Conservation (phyloP, 2,888 invertebrate species). For the Periphyllus acericola region DNA sequence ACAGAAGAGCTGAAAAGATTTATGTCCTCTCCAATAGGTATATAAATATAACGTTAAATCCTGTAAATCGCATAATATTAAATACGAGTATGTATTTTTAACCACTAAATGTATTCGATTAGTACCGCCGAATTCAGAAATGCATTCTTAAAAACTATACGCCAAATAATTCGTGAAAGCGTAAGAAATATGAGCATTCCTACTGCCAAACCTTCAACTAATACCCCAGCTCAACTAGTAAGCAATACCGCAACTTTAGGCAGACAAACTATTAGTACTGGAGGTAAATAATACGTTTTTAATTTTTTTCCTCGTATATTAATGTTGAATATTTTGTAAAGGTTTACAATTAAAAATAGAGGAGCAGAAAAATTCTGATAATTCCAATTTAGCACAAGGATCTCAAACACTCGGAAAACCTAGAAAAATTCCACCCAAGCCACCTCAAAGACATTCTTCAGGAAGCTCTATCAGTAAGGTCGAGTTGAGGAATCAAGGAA, state of each 20-base stretch:
- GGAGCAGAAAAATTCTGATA: conserved; percentile 61
- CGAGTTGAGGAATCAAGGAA: conserved; percentile 48
- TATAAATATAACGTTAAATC: conserved; percentile 57
- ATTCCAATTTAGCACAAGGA: conserved; percentile 73
- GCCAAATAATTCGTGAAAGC: conserved; percentile 96
- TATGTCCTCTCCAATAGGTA: conserved; percentile 96
- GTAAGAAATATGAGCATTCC: conserved; percentile 97
- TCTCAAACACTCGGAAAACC: conserved; percentile 86
- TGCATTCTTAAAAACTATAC: conserved; percentile 95
- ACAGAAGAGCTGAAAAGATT: conserved; percentile 93
- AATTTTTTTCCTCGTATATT: not conserved
- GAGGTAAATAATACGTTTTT: conserved; percentile 32
- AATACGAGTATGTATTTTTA: conserved; percentile 4
- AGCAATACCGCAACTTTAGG: conserved; percentile 64
- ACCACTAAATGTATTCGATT: not conserved
- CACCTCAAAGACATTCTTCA: conserved; percentile 82
- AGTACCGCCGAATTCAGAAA: conserved; percentile 96
- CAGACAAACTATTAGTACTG: conserved; percentile 57
- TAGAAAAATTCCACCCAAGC: conserved; percentile 77
- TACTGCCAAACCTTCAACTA: conserved; percentile 72
- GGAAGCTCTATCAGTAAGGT: conserved; percentile 77
- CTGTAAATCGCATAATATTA: not conserved
- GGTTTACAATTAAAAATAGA: conserved; percentile 38
- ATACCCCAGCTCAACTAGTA: conserved; percentile 63
- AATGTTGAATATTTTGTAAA: not conserved